Evolutionary conservation across 2,888 invertebrate species (phyloP).

Genomic region (Microchrysa polita): DNA sequence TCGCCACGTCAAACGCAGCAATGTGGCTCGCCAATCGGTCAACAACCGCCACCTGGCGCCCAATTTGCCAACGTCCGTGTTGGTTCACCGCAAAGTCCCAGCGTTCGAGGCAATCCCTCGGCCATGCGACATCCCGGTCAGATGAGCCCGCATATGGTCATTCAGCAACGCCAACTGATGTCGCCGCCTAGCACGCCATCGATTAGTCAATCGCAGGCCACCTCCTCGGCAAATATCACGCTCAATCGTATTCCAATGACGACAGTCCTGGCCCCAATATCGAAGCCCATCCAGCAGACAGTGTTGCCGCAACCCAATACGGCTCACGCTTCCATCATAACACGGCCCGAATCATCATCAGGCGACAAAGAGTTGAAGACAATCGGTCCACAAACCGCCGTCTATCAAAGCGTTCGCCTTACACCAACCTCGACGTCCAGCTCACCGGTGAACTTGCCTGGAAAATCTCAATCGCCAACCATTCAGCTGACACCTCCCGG

Average conservation of each 20-base stretch:
- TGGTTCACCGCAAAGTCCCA: conserved; percentile 62
- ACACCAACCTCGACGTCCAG: conserved; percentile 50
- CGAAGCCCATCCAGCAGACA: conserved; percentile 68
- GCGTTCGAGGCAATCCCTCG: conserved; percentile 56
- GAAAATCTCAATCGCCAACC: conserved; percentile 60
- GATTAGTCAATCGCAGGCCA: conserved; percentile 55
- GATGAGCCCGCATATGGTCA: conserved; percentile 51
- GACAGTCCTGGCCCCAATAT: conserved; percentile 68
- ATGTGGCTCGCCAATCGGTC: conserved; percentile 47
- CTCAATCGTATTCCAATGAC: conserved; percentile 70
- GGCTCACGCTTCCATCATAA: conserved; percentile 54
- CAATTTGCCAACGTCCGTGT: conserved; percentile 57
- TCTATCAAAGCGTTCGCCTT: conserved; percentile 45
- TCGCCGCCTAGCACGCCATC: conserved; percentile 44
- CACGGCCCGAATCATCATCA: background rate
- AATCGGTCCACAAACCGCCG: conserved; percentile 28
- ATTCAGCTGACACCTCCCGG: conserved; percentile 61
- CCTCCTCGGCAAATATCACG: conserved; percentile 53
- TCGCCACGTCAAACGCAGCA: conserved; percentile 53
- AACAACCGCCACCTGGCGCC: conserved; percentile 20
- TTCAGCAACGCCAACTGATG: conserved; percentile 51
- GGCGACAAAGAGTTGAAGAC: conserved; percentile 45
- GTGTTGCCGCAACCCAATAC: conserved; percentile 61
- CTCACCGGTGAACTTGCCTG: conserved; percentile 55
- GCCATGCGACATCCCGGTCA: conserved; percentile 51